Conservation (phyloP, 1,140 invertebrate genomes). For the Leguminivora glycinivorella region DNA sequence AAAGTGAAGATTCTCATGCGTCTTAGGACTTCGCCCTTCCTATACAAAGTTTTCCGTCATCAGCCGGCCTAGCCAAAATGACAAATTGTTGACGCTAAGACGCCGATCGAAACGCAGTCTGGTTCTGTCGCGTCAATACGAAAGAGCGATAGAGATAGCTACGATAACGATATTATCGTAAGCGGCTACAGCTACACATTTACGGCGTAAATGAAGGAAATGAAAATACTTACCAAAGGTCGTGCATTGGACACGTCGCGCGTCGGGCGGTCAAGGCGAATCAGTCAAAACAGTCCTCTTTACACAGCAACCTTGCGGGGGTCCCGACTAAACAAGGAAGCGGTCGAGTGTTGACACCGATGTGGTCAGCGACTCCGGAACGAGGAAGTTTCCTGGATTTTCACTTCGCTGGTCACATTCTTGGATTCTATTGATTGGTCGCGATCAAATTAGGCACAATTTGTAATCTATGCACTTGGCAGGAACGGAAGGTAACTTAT, state of each 20-base stretch:
- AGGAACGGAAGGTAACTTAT: neutral
- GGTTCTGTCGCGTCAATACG: no score
- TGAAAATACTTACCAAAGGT: slow-evolving; percentile 53
- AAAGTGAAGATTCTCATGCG: neutral
- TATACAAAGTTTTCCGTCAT: slow-evolving; percentile 24
- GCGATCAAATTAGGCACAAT: neutral
- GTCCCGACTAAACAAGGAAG: slow-evolving; percentile 45
- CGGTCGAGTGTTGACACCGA: slow-evolving; percentile 35
- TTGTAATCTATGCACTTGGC: slow-evolving; percentile 15
- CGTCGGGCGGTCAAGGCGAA: slow-evolving; percentile 49
- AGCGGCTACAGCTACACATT: slow-evolving; percentile 16
- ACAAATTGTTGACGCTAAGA: no score
- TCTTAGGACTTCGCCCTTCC: slow-evolving; percentile 14
- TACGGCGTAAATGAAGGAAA: slow-evolving; percentile 55
- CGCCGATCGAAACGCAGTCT: no score
- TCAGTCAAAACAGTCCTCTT: slow-evolving; percentile 45
- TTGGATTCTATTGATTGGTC: neutral
- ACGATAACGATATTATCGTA: no score
- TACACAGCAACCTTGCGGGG: slow-evolving; percentile 26
- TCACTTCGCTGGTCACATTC: neutral
- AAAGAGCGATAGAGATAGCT: no score
- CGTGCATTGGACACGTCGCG: slow-evolving; percentile 34
- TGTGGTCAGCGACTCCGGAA: slow-evolving; percentile 39
- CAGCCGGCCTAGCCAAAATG: no score
- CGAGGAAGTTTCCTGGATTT: slow-evolving; percentile 36